Evolutionary conservation across 2,113 vertebrate species (phyloP).

Genomic region (Piaya cayana): DNA sequence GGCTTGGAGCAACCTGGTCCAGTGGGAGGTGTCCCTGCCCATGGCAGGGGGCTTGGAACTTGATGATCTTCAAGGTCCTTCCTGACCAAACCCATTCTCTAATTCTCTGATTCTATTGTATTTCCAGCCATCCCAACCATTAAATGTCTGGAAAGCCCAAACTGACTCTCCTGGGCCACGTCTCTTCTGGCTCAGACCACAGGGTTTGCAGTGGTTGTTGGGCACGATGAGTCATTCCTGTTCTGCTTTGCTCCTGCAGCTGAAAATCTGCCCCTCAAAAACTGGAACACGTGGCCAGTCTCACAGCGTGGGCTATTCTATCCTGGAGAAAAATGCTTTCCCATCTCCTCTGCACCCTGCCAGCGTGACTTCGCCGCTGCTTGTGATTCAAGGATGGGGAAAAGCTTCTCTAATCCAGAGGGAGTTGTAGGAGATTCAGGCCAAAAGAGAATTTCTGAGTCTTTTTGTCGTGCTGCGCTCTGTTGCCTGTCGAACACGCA

Average conservation of each 20-base stretch:
- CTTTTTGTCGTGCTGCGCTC: background rate
- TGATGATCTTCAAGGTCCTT: too few relatives aligned
- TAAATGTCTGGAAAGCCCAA: background rate
- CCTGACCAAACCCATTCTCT: too few relatives aligned
- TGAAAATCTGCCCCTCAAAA: background rate
- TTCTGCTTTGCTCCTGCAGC: background rate
- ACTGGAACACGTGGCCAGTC: background rate
- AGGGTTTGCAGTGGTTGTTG: fast-evolving
- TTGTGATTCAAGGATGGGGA: background rate
- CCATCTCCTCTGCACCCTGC: background rate
- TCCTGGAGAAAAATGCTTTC: background rate
- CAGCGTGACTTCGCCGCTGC: background rate
- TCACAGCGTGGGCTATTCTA: background rate
- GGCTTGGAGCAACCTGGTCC: too few relatives aligned
- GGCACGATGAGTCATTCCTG: fast-evolving
- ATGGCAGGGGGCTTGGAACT: too few relatives aligned
- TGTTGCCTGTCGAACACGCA: background rate
- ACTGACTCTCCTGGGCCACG: background rate
- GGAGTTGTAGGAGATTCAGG: background rate
- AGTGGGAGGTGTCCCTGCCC: too few relatives aligned
- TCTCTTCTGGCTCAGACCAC: background rate
- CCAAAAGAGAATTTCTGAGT: background rate
- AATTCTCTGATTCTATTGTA: too few relatives aligned
- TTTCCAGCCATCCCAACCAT: background rate
- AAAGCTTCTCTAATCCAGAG: background rate